phyloP scores from a whole-genome alignment of 2,113 vertebrate genomes.

The Cinclus mexicanus region DNA sequence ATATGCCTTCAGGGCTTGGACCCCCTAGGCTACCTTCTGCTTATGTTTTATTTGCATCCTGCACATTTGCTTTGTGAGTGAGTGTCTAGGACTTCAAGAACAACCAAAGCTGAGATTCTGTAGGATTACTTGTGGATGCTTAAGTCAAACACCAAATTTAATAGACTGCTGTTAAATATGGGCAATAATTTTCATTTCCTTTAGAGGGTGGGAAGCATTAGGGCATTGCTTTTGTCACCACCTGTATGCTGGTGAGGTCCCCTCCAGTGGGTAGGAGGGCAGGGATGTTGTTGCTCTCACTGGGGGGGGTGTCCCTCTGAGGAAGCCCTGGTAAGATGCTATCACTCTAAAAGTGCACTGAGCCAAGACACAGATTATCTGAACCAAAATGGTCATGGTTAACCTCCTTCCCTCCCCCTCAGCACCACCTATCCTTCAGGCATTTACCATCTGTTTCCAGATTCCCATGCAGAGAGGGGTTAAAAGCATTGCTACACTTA shows the following conservation, averaged over 20 bases:
- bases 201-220: neutral
- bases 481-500: neutral
- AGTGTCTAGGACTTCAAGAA: neutral
- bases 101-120: neutral
- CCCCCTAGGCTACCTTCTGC: neutral
- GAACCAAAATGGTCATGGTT: neutral
- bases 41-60: conserved; percentile 7
- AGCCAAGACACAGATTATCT: neutral
- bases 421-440: neutral
- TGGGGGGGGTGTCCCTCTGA: neutral
- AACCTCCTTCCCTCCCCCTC: neutral
- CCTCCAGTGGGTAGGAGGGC: neutral
- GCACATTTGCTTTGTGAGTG: neutral
- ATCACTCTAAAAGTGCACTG: neutral
- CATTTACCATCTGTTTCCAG: neutral
- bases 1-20: neutral
- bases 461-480: neutral
- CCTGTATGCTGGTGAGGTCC: neutral
- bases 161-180: neutral
- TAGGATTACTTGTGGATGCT: neutral
- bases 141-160: neutral
- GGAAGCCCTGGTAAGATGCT: neutral
- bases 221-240: neutral
- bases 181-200: neutral
- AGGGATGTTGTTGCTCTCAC: neutral